phyloP scores from a whole-genome alignment of 2,888 invertebrate species.

The Ernsta delagoae region DNA sequence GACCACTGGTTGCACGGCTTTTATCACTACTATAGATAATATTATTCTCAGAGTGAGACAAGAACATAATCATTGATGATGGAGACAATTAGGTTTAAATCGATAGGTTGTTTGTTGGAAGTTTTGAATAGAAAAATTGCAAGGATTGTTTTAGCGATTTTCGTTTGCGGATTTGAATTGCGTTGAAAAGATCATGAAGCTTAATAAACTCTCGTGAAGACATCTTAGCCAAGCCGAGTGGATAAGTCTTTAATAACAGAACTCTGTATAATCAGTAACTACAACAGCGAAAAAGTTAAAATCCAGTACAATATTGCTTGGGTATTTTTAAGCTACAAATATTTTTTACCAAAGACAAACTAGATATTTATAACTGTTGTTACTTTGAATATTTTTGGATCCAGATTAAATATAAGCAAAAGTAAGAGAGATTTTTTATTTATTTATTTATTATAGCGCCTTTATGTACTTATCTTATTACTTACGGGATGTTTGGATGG shows the following conservation, averaged over 20 bases:
- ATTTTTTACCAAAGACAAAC: constrained; percentile 1
- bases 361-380: neutral
- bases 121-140: too few relatives aligned
- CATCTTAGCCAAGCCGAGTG: too few relatives aligned
- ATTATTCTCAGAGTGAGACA: constrained; percentile 51
- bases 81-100: neutral
- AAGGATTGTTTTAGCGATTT: too few relatives aligned
- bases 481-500: too few relatives aligned
- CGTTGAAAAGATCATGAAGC: too few relatives aligned
- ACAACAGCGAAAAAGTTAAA: neutral
- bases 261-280: neutral
- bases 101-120: neutral
- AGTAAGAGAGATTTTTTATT: too few relatives aligned
- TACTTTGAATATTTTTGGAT: neutral
- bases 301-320: neutral
- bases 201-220: too few relatives aligned
- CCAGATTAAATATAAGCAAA: neutral
- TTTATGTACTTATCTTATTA: neutral
- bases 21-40: constrained; percentile 61
- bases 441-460: too few relatives aligned
- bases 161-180: too few relatives aligned
- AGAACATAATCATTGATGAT: constrained; percentile 55
- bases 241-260: too few relatives aligned
- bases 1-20: constrained; percentile 57
- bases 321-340: neutral